Base-by-base conservation (phyloP, 2,113 vertebrate genomes). In the Morone saxatilis region DNA sequence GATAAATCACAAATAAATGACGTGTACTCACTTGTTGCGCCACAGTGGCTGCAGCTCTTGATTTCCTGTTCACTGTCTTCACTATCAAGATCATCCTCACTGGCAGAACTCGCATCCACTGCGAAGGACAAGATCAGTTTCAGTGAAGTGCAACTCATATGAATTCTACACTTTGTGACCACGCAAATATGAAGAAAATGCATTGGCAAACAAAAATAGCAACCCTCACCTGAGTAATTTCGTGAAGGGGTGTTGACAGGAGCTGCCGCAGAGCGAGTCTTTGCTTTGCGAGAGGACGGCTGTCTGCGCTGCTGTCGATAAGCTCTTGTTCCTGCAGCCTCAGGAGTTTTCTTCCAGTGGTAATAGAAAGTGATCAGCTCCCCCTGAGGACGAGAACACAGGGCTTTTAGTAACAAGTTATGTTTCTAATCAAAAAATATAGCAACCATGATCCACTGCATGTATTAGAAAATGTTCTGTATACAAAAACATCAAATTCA, bases 281-380 rank as follows among this genome's bases (percentile, higher is more conserved):
- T 99, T 71, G 98, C 98, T 89, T 98, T 97, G 86, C 98, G 96
- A 90, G 99, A 98, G 73, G 98, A 97, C 0, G 98, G 97, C 94
- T 99, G 98, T 22, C 98, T 93, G 7, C 98, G 97, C 72, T 98
- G 98, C 83, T 99, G 95, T 19, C 98, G 96, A 84, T 99, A 98
- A 48, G 98, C 97, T 73, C 98, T 96, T 1, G 98, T 98, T 81
- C 97, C 97, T 51, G 97, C 97, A 0, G 98, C 98, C 84, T 99
- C 98, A 0, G 98, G 98, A 6, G 98, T 99, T 92, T 99, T 99
- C 96, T 99, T 99, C 98, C 98, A 99, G 93, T 99, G 99, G 96
- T 99, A 99, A 77, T 99, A 99, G 93, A 99, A 99, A 53, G 97
- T 99, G 92, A 99, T 99, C 83, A 99, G 92, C 41, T 99, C 98